Conservation (phyloP, 2,113 vertebrate species). For the Heterocephalus glaber region DNA sequence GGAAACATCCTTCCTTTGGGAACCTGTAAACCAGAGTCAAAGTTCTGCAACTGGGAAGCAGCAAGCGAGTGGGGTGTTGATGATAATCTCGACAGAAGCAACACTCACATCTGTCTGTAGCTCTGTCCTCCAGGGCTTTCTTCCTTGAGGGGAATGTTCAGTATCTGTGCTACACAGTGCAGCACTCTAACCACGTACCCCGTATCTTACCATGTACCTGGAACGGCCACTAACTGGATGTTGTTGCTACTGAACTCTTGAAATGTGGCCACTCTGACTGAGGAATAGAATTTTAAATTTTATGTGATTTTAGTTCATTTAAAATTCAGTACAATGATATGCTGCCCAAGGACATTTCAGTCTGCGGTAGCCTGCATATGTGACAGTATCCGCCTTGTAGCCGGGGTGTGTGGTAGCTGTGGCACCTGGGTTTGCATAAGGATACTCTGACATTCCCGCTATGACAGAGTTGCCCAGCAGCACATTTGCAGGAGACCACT, state of each 20-base stretch:
- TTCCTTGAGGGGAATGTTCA: background rate
- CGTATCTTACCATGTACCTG: background rate
- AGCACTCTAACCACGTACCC: rapidly evolving
- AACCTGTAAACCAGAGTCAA: background rate
- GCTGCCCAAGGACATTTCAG: background rate
- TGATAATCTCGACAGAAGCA: background rate
- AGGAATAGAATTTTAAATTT: background rate
- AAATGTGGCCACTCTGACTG: background rate
- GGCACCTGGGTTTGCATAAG: background rate
- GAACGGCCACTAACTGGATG: too few species aligned
- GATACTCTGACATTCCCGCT: background rate
- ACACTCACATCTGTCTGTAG: background rate
- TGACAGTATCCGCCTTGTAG: background rate
- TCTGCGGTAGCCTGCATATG: background rate
- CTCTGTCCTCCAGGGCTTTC: background rate
- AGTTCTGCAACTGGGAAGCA: background rate
- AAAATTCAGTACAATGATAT: background rate
- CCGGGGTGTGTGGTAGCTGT: background rate
- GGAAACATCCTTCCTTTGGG: background rate
- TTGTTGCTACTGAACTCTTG: background rate
- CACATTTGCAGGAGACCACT: background rate
- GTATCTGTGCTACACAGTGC: background rate
- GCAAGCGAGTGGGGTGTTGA: background rate
- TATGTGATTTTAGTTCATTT: background rate
- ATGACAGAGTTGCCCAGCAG: background rate